A percentile compares a stretch with the other conserved stretches of the same genome.
Conservation (phyloP, 1,140 invertebrate genomes). For the Aphaenogaster rudis region DNA sequence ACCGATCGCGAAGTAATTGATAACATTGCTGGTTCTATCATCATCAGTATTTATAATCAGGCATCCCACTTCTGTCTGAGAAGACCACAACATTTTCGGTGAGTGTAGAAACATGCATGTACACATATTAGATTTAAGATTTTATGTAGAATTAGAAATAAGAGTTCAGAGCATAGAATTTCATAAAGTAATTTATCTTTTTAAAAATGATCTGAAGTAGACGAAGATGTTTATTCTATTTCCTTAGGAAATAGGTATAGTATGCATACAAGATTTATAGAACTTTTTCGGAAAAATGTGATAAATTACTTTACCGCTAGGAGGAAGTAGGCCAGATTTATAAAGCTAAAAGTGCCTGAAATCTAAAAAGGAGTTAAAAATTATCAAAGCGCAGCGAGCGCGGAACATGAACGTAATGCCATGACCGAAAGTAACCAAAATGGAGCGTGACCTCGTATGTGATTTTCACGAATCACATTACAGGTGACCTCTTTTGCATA, state of each 20-base stretch:
- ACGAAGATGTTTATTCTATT: constrained; percentile 11
- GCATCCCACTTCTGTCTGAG: background rate
- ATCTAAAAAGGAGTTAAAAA: constrained; percentile 35
- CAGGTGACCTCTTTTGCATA: constrained; percentile 59
- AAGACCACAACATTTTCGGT: constrained; percentile 8
- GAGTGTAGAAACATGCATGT: constrained; percentile 27
- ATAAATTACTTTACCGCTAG: constrained; percentile 11
- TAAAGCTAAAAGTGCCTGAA: constrained; percentile 38
- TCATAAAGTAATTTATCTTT: background rate
- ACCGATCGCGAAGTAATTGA: background rate
- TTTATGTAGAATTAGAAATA: background rate
- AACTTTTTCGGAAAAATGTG: background rate
- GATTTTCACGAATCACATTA: constrained; percentile 62
- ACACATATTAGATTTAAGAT: constrained; percentile 21
- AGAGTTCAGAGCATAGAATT: background rate
- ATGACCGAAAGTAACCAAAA: constrained; percentile 44
- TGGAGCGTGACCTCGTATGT: constrained; percentile 49
- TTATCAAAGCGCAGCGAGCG: constrained; percentile 29
- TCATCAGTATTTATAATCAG: background rate
- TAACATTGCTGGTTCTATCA: background rate
- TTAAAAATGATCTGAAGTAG: background rate
- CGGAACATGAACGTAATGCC: constrained; percentile 5
- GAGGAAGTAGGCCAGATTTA: constrained; percentile 14
- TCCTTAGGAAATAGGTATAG: background rate
- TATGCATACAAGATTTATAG: constrained; percentile 20